phyloP scores from a whole-genome alignment of 2,113 vertebrate species.

The Platanista minor region DNA sequence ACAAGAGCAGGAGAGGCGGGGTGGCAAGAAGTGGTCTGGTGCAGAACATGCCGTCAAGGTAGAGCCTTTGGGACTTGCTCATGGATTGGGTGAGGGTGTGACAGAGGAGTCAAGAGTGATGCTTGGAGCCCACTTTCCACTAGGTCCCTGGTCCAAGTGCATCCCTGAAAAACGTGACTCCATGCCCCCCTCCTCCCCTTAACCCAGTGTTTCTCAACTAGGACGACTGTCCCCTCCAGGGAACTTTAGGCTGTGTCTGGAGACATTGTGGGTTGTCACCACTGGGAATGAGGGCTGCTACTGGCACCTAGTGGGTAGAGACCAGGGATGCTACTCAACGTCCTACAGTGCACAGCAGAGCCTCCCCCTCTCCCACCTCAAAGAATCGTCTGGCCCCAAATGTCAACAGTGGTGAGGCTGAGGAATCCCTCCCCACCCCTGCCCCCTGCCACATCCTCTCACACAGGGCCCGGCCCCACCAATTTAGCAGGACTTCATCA shows the following conservation, averaged over 20 bases:
- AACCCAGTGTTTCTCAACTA: not conserved
- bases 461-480: not conserved
- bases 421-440: not conserved
- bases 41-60: fast-evolving
- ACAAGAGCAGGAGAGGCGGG: not conserved
- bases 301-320: not conserved
- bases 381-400: not conserved
- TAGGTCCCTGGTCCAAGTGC: not conserved
- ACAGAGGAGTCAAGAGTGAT: not conserved
- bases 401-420: not conserved
- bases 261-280: not conserved
- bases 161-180: not conserved
- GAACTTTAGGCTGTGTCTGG: not conserved
- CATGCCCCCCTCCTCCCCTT: not conserved
- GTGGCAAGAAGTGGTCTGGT: not conserved
- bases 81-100: not conserved
- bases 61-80: not conserved
- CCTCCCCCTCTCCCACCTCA: not conserved
- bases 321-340: not conserved
- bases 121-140: too few relatives aligned
- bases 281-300: not conserved
- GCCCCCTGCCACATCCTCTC: not conserved
- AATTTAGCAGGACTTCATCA: not conserved
- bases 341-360: not conserved
- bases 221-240: too few relatives aligned